phyloP scores from a whole-genome alignment of 2,113 vertebrate genomes.

The rat (Rattus norvegicus) region GRCr8 NC_086020.1:22282501-22283000 shows the following conservation, averaged over 20 bases:
- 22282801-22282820: background rate
- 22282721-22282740: background rate
- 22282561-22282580: background rate
- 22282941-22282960: background rate
- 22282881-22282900: background rate
- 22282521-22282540: background rate
- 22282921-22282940: slow-evolving; percentile 12
- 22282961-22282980: background rate
- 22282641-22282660: background rate
- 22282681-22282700: background rate
- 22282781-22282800: background rate
- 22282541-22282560: background rate
- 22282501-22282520: background rate
- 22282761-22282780: background rate
- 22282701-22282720: background rate
- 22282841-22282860: background rate
- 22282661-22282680: background rate
- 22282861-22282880: background rate
- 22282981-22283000: background rate
- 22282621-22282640: no score
- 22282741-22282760: background rate
- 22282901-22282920: slow-evolving; percentile 14
- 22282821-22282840: background rate
- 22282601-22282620: background rate
- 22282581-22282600: no score